phyloP scores from a whole-genome alignment of 2,113 vertebrate species.

The Prinia subflava region DNA sequence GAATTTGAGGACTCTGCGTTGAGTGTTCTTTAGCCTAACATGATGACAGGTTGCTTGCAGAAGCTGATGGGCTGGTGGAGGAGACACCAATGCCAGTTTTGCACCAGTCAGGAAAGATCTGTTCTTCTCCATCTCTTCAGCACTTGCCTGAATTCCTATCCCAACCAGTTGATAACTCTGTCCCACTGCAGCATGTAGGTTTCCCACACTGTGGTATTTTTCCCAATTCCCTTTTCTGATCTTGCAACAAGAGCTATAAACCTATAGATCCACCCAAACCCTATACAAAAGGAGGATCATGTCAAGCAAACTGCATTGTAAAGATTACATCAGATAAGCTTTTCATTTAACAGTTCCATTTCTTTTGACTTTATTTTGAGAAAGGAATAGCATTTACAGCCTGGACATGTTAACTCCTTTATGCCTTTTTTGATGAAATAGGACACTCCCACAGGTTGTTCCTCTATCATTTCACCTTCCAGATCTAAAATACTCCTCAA shows the following conservation, averaged over 20 bases:
- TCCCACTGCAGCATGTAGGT: background rate
- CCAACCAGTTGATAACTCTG: background rate
- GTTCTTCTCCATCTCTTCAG: background rate
- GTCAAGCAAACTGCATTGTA: background rate
- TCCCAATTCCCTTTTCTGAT: background rate
- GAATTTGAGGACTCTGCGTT: background rate
- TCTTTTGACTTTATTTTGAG: background rate
- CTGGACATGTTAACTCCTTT: background rate
- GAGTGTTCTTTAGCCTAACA: background rate
- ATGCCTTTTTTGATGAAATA: background rate
- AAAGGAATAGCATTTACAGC: background rate
- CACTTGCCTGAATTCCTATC: background rate
- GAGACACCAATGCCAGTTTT: background rate
- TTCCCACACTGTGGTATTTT: accelerated
- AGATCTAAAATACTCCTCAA: background rate
- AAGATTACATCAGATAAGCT: background rate
- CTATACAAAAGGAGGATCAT: background rate
- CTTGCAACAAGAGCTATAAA: background rate
- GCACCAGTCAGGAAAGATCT: background rate
- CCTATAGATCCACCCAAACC: background rate
- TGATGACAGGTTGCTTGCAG: accelerated
- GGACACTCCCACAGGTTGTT: background rate
- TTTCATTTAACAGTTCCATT: background rate
- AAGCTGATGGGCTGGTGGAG: background rate
- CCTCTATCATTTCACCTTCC: background rate